Evolutionary conservation across 1,140 invertebrate species (phyloP).

Genomic region (Drosophila cardini): DNA sequence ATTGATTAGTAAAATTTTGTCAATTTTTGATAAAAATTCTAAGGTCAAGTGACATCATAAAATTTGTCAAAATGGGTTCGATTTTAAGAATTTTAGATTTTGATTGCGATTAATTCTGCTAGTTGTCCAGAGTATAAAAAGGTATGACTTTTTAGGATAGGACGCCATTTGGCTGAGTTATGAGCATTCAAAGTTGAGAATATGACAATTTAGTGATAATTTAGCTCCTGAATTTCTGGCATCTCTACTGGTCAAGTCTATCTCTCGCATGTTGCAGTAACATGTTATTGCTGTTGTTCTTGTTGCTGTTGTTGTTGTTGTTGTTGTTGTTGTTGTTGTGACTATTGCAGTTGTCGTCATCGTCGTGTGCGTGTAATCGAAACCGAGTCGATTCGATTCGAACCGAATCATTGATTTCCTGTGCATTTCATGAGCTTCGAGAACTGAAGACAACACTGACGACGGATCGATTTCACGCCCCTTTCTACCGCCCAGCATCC

Average conservation of each 20-base stretch:
- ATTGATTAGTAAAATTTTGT: too few relatives aligned
- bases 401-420: slow-evolving; percentile 82
- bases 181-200: too few relatives aligned
- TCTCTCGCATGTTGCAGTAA: slow-evolving; percentile 69
- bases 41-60: too few relatives aligned
- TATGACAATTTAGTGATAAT: too few relatives aligned
- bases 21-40: too few relatives aligned
- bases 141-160: too few relatives aligned
- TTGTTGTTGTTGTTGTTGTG: slow-evolving; percentile 51
- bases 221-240: too few relatives aligned
- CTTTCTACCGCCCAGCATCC: slow-evolving; percentile 1
- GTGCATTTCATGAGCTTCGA: slow-evolving; percentile 81
- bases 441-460: slow-evolving; percentile 71
- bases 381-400: slow-evolving; percentile 73
- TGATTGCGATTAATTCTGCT: too few relatives aligned
- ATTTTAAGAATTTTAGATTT: too few relatives aligned
- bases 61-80: too few relatives aligned
- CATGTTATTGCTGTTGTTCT: slow-evolving; percentile 49
- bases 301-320: slow-evolving; percentile 55
- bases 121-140: too few relatives aligned
- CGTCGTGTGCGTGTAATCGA: slow-evolving; percentile 74
- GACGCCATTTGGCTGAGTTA: too few relatives aligned
- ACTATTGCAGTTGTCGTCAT: slow-evolving; percentile 20
- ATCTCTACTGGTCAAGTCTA: background rate
- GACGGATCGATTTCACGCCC: slow-evolving; percentile 79